Conservation (phyloP, 2,888 invertebrate genomes). For the Drosophila colorata region DNA sequence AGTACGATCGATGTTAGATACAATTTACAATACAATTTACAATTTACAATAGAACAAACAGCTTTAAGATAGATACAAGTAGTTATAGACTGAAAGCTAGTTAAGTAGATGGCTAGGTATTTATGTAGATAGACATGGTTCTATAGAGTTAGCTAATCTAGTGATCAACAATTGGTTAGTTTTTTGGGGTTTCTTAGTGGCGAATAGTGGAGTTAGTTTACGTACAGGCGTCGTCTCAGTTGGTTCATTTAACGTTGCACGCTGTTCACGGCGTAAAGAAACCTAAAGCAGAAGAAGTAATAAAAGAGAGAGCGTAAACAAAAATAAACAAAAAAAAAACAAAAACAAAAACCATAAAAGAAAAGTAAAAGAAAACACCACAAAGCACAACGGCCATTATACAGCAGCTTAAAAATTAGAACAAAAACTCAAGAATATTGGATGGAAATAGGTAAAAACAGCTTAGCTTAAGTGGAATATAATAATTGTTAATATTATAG, state of each 20-base stretch:
- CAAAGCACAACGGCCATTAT: slow-evolving; percentile 6
- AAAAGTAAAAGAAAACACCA: slow-evolving; percentile 14
- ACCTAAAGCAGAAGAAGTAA: slow-evolving; percentile 87
- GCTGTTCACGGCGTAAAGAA: slow-evolving; percentile 88
- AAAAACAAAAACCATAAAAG: slow-evolving; percentile 86
- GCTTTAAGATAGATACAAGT: slow-evolving; percentile 6
- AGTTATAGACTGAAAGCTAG: slow-evolving; percentile 27
- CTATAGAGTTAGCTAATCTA: slow-evolving; percentile 50
- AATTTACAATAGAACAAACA: slow-evolving; percentile 40
- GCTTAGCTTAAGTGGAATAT: slow-evolving; percentile 1
- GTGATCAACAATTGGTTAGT: slow-evolving; percentile 48
- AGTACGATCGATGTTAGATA: slow-evolving; percentile 49
- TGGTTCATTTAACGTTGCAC: slow-evolving; percentile 85
- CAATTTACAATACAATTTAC: slow-evolving; percentile 48
- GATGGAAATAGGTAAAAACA: background rate
- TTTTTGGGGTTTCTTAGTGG: slow-evolving; percentile 43
- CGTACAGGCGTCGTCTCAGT: slow-evolving; percentile 86
- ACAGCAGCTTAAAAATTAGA: slow-evolving; percentile 6
- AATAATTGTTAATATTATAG: slow-evolving; percentile 1
- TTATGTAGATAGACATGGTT: slow-evolving; percentile 30
- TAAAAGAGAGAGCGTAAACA: slow-evolving; percentile 79
- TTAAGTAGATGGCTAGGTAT: slow-evolving; percentile 24
- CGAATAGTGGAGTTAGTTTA: slow-evolving; percentile 81
- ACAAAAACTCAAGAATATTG: background rate
- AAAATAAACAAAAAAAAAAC: slow-evolving; percentile 86